Conservation (phyloP, 2,113 vertebrate genomes). For the Semnornis frantzii region DNA sequence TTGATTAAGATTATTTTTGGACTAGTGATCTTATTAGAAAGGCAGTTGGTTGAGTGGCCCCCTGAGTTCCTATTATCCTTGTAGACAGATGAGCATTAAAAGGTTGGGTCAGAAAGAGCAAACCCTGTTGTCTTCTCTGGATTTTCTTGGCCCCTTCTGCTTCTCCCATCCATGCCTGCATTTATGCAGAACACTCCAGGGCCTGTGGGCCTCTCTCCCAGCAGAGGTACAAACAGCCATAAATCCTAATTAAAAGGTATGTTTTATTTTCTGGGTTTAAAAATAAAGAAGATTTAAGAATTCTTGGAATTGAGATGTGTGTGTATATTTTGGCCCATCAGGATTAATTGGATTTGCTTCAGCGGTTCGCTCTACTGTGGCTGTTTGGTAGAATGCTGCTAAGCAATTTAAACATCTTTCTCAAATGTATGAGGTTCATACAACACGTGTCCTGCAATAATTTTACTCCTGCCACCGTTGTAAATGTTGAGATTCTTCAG, state of each 20-base stretch:
- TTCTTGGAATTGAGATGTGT: conserved; percentile 61
- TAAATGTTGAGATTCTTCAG: background rate
- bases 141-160: conserved; percentile 50
- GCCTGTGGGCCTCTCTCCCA: conserved; percentile 44
- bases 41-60: conserved; percentile 69
- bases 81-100: conserved; percentile 69
- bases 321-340: conserved; percentile 62
- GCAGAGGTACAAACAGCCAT: conserved; percentile 59
- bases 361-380: conserved; percentile 9
- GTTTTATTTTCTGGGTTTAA: conserved; percentile 66
- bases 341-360: conserved; percentile 71
- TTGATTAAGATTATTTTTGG: conserved; percentile 76
- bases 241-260: conserved; percentile 72
- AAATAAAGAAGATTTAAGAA: conserved; percentile 68
- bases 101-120: conserved; percentile 64
- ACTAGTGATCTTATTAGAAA: conserved; percentile 71
- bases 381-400: background rate
- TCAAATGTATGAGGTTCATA: background rate
- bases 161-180: conserved; percentile 6
- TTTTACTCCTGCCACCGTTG: conserved; percentile 10
- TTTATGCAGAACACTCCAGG: conserved; percentile 41
- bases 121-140: conserved; percentile 53
- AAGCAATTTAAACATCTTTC: conserved; percentile 62
- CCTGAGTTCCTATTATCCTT: conserved; percentile 70
- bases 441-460: conserved; percentile 38